Evolutionary conservation across 2,888 invertebrate genomes (phyloP), one percentile per base, ranked within the genome.

Genomic region (Epinotia demarniana): DNA sequence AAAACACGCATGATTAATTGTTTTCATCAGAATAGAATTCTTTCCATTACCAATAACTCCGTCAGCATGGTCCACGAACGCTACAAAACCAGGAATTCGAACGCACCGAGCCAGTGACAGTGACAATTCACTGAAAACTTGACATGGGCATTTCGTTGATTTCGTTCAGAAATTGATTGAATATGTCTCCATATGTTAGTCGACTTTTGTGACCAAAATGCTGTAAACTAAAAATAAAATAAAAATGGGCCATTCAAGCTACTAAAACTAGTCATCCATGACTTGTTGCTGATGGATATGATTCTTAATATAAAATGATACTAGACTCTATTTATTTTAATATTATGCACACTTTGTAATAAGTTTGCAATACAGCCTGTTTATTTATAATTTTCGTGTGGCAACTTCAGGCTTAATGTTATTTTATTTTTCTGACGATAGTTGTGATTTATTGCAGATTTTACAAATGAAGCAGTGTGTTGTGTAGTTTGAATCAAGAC

Each of bases 401-500:
- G 72, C 55, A 72, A 75, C 60, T 67, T 61, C 64, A 23, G 12
- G 18, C 3, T 66, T 60, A 76, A 68, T 63, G 76, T 76, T 73
- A 72, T 73, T 76, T 76, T 76, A 76, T 76, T 76, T 73, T 76
- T 73, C 67, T 67, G 75, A 73, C 39, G 73, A 73, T 73, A 71
- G 75, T 63, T 73, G 76, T 73, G 76, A 58, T 76, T 76, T 76
- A 73, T 69, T 76, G 58, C 67, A 63, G 58, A 76, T 73, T 76
- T 76, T 73, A 76, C 63, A 62, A 58, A 73, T 76, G 73, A 68
- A 68, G 66, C 39, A 73, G 58, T 66, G 49, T 66, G 76, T 70
- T 70, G 69, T 70, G 70, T 67, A 70, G 60, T 55, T 70, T 80
- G 69, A 81, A 82, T 79, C 81, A 82, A 80, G 84, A 91, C 89